A percentile compares a stretch with the other conserved stretches of the same genome.
These are phyloP conservation scores for Antedon mediterranea DNA, from an alignment of 53 echinoderm and acorn worm genomes.

Conservation along the genomic window DNA sequence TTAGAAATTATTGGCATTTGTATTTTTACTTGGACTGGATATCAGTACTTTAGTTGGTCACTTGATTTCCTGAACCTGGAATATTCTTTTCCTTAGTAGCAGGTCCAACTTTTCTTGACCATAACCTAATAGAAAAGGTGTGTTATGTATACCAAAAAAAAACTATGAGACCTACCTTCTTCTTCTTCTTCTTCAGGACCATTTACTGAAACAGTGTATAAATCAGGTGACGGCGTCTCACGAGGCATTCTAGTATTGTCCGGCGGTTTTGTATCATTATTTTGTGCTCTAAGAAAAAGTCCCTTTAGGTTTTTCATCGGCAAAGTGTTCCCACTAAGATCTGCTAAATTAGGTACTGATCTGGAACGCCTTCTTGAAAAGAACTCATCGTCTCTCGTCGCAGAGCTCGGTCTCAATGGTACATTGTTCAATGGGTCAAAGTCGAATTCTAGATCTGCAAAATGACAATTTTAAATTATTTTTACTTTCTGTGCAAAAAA, in stretches of 20 bases:
- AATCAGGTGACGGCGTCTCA: neutral
- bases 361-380: neutral
- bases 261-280: neutral
- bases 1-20: too few relatives aligned
- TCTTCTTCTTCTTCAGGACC: neutral
- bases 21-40: too few relatives aligned
- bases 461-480: too few relatives aligned
- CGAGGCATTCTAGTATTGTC: neutral
- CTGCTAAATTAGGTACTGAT: neutral
- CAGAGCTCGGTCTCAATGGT: neutral
- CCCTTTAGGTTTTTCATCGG: neutral
- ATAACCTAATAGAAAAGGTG: too few relatives aligned
- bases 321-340: neutral
- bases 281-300: neutral
- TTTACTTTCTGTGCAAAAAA: too few relatives aligned
- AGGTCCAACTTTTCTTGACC: too few relatives aligned
- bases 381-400: neutral
- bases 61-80: too few relatives aligned
- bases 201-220: neutral
- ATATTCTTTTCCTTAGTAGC: too few relatives aligned
- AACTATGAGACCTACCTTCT: neutral
- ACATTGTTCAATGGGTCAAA: neutral
- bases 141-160: too few relatives aligned
- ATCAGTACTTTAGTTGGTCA: too few relatives aligned
- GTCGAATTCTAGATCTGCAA: neutral